Evolutionary conservation across 2,797 vertebrate genomes (phyloP), one percentile per base, ranked within the genome.

Genomic region (Mormyrus hasselquistii): DNA sequence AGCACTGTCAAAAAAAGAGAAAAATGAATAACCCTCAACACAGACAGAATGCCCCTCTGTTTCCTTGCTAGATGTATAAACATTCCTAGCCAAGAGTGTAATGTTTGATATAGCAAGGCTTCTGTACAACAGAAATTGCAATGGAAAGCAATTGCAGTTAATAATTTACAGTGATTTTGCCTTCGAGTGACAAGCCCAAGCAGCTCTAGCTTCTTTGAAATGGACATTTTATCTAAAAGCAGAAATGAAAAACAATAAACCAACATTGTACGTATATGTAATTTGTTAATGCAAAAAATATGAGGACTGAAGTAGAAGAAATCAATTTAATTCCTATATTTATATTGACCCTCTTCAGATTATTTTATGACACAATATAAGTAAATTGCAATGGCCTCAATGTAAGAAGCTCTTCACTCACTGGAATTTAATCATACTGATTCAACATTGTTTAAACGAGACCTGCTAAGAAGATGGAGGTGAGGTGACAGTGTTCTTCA

Each of bases 401-500:
- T n/a, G 50, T 53, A 84, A 4, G 25, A 34, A 3, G 65, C 87
- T 29, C 22, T 52, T 34, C 29, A 47, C 22, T 55, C 25, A 19
- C 9, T 88, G 3, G 47, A 69, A 19, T 50, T 50, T 41, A 88
- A 41, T 88, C 52, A 53, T 47, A 50, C n/a, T 50, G 47, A 76
- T 79, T 88, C 87, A 88, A 53, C 34, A 88, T 69, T 57, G 49
- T 19, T 57, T 87, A 87, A 59, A 6, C 25, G 79, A 79, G 50
- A 53, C 16, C 47, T 52, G 8, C 69, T n/a, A 38, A 76, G 44
- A 79, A 69, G 29, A 53, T 8, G 2, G 57, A 59, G n/a, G 6
- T 59, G 57, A 22, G 57, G 57, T 59, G 57, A 59, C n/a, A 9
- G n/a, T 59, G 19, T 9, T 76, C 69, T 76, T 76, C 69, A 59